Base-by-base conservation (phyloP, 2,113 vertebrate species). In the Erpornis zantholeuca region DNA sequence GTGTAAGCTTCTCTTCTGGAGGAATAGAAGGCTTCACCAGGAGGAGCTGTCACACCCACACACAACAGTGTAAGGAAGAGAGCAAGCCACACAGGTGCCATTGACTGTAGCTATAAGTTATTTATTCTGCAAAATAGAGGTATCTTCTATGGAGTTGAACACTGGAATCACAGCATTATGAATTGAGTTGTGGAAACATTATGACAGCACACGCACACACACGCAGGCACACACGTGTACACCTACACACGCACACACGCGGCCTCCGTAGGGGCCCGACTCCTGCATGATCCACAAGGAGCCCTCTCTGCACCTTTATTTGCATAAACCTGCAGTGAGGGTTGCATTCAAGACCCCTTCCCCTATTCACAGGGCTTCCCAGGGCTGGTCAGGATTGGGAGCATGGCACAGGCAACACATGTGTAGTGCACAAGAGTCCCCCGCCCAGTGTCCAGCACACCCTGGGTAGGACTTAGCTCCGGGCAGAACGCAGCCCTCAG, bases 81-180 rank as follows among this genome's bases (percentile, higher is more conserved):
- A 92, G 81, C 45, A 92, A 96, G 81, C 86, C 94, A 82, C 49
- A 83, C 0, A 35, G 69, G 80, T 78, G 64, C 59, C 82, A 82
- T 36, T 22, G 69, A 90, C 35, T 78, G 77, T 86, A 94, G 78
- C 95, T 97, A 95, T 97, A 97, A 97, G 90, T 97, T 97, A 97
- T 97, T 97, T 97, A 97, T 97, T 97, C 96, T 97, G 95, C 73
- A 97, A 96, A 97, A 96, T 69, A 96, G 97, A 97, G 96, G 97
- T 97, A 97, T 97, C 85, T 94, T 96, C 89, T 96, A 87, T 94
- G 82, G 86, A 91, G 65, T 96, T 82, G 92, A 92, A 96, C 87
- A 96, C 79, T 78, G 89, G 76, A 94, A 92, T 96, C 96, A 92
- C 93, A 97, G 95, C 87, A 87, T 95, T 83, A 90, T 77, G 83